Conservation (phyloP, 2,113 vertebrate genomes). For the Raja brachyura region DNA sequence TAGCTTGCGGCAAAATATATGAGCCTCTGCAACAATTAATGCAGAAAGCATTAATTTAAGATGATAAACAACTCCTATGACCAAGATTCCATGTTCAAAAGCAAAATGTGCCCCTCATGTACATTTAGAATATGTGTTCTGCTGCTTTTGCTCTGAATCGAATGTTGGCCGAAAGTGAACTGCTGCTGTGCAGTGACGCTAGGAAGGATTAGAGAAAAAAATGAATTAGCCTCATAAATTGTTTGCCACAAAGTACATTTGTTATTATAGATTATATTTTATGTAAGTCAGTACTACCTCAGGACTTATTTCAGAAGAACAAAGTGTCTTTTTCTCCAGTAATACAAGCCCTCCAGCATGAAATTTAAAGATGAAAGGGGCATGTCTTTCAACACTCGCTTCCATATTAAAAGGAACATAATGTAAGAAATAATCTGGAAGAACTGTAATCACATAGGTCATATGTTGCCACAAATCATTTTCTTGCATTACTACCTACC, state of each 20-base stretch:
- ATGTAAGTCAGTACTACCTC: background rate
- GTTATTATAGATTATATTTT: background rate
- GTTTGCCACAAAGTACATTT: background rate
- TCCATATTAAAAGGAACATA: background rate
- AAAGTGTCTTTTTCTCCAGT: background rate
- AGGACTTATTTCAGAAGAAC: background rate
- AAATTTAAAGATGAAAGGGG: background rate
- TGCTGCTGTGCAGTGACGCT: background rate
- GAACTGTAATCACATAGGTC: background rate
- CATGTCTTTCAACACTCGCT: background rate
- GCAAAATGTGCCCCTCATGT: background rate
- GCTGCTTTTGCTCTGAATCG: background rate
- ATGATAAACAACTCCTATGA: background rate
- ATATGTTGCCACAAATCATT: background rate
- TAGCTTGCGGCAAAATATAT: background rate
- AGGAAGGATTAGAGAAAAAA: background rate
- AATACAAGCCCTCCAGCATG: background rate
- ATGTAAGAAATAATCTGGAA: background rate
- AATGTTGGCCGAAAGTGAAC: no score
- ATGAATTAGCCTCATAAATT: background rate
- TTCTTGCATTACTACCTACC: background rate
- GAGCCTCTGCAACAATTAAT: background rate
- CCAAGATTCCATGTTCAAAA: background rate
- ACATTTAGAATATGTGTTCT: background rate
- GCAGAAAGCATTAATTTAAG: background rate